Base-by-base conservation (phyloP, 2,797 vertebrate genomes). In the Tympanoctomys barrerae region DNA sequence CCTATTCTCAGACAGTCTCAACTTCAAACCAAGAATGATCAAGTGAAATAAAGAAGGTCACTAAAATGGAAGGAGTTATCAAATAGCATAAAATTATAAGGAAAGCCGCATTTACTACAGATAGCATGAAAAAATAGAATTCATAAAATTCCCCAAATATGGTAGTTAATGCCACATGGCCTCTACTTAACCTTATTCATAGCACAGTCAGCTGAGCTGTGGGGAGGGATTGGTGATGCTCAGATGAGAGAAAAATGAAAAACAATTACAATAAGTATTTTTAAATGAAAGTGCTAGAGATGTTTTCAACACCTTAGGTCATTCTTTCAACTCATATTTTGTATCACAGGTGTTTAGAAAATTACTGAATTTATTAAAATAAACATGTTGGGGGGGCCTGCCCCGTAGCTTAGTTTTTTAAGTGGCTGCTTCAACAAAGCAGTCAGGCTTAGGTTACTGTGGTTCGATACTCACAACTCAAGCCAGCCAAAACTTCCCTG, bases 261-360 rank as follows among this genome's bases (percentile, higher is more conserved):
- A 94, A 14, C 57, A 33, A 84, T 81, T 70, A 82, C 4, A 87
- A 61, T 86, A 91, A 94, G 39, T 86, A 66, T 61, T 90, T 89
- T 49, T 24, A 82, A 71, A 66, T 36, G n/a, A 81, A 36, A 46
- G 5, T 2, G 10, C 82, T 39, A 66, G 39, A 78, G 86, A 54
- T 39, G 33, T 26, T 14, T 93, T 84, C 18, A 80, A 68, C 66
- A 5, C 33, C 85, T 39, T 11, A 22, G 42, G 66, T 64, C 22
- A 36, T 31, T 86, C n/a, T 68, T 80, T 82, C 39, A 78, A 83
- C 26, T 39, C 14, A 49, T n/a, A 68, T 77, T 83, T 77, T 7
- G 39, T 81, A 39, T 28, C 77, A 80, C 33, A 39, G 13, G 16
- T 70, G 19, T 59, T 59, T 66, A 36, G 28, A 33, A 31, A 80